Base-by-base conservation (phyloP, 2,888 invertebrate genomes). In the Elysia crispata region DNA sequence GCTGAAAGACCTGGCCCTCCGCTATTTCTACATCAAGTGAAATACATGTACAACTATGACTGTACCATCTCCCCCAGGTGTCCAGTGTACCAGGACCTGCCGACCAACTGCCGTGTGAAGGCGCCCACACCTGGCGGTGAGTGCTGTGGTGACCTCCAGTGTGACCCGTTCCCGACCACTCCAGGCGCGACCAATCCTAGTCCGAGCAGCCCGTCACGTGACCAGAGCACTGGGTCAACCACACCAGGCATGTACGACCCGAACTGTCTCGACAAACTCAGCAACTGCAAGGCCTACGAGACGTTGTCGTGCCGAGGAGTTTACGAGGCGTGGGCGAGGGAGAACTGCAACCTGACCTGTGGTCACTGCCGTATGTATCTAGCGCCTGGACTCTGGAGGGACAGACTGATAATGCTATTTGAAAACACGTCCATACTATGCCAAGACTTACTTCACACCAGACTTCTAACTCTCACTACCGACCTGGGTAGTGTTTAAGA, bases 81-180 rank as follows among this genome's bases (percentile, higher is more conserved):
- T 66, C 89, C 89, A 13, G 82, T 86, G 1, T 89, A 89, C 76
- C 84, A 87, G 81, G 85, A 87, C 80, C 83, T 89, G 25, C 89
- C 89, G 0, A 83, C 87, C 18, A 86, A 87, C 73, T 89, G 89
- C 76, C 87, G 86, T 5, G 81, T 88, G 76, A 84, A 87, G 3
- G 85, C 83, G 5, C 41, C 41, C 50, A 66, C 11, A 11, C 41
- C 11, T 6, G 41, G 41, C 41, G 5, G 11, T 6, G 5, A 67
- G 50, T 76, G 76, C 54, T 76, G 76, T 30, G 1, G 49, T 1
- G 30, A n/a, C 20, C 66, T 76, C 28, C 3, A 28, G 54, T 76
- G 76, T 50, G 20, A 49, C 23, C 23, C 70, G 18, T 25, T 50
- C 50, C 5, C 69, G 20, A 72, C 72, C 18, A 25, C 23, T 15